Percentiles rank a stretch among this genome's conserved stretches.
Conservation (phyloP, 2,113 vertebrate species). For the Epinephelus moara region DNA sequence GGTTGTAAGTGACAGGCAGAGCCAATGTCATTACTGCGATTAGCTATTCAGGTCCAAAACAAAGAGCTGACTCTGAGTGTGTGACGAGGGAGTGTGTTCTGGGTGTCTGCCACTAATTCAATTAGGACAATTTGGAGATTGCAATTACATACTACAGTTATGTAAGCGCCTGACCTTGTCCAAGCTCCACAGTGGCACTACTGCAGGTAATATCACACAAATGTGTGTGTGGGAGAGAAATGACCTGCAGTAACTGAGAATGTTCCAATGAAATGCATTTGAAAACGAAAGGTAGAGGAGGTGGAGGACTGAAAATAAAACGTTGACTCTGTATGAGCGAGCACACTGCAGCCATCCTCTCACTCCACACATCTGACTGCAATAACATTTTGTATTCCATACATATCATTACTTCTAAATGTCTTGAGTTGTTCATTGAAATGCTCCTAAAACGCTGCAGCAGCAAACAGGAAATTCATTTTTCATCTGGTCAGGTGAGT, state of each 20-base stretch:
- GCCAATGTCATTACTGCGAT: conserved; percentile 65
- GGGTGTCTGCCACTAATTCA: conserved; percentile 58
- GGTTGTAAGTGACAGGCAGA: conserved; percentile 45
- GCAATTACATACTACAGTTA: conserved; percentile 55
- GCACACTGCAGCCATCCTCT: conserved; percentile 2
- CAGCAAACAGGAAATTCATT: conserved; percentile 34
- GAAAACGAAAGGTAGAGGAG: conserved; percentile 17
- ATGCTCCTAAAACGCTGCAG: conserved; percentile 20
- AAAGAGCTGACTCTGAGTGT: conserved; percentile 44
- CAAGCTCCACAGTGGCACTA: neutral
- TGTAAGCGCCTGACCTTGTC: conserved; percentile 64
- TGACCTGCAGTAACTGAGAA: neutral
- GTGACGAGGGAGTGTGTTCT: conserved; percentile 27
- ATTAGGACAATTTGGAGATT: conserved; percentile 52
- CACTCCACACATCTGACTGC: neutral
- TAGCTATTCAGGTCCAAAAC: conserved; percentile 60
- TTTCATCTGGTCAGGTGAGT: conserved; percentile 37
- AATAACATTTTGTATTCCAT: conserved; percentile 22
- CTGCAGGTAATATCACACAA: conserved; percentile 24
- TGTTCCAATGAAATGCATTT: conserved; percentile 27
- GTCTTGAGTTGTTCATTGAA: conserved; percentile 5
- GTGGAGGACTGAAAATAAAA: neutral
- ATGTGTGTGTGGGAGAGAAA: conserved; percentile 34
- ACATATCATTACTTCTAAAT: conserved; percentile 33
- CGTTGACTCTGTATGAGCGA: neutral